phyloP scores from a whole-genome alignment of 1,140 invertebrate species.

The Teleopsis dalmanni region DNA sequence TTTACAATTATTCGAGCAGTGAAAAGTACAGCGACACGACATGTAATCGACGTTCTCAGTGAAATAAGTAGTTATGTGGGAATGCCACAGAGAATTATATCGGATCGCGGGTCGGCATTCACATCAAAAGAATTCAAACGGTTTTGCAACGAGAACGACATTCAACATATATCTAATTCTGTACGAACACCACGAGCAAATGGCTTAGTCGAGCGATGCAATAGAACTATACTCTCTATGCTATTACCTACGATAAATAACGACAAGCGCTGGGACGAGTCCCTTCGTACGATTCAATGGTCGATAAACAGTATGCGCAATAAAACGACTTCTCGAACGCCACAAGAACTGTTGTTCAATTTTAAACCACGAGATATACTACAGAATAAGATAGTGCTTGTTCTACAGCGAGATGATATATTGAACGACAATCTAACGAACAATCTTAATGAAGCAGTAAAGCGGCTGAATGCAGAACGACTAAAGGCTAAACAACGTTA shows the following conservation, averaged over 20 bases:
- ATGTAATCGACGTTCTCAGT: too few species aligned
- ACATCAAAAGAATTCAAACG: too few species aligned
- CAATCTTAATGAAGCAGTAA: background rate
- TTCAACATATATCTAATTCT: conserved; percentile 30
- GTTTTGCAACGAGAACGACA: too few species aligned
- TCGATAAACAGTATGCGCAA: conserved; percentile 4
- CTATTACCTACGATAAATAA: background rate
- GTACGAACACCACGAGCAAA: conserved; percentile 27
- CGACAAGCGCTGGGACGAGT: conserved; percentile 6
- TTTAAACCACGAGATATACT: conserved; percentile 11
- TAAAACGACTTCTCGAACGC: background rate
- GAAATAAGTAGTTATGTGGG: too few species aligned
- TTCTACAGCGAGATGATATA: background rate
- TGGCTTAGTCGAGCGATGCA: conserved; percentile 16
- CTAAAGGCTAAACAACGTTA: conserved; percentile 9
- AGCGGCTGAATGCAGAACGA: conserved; percentile 1
- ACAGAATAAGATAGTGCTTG: conserved; percentile 6
- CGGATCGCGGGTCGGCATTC: too few species aligned
- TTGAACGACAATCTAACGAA: background rate
- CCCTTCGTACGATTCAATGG: conserved; percentile 1
- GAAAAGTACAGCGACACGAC: too few species aligned
- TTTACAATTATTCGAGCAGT: too few species aligned
- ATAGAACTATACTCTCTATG: conserved; percentile 7
- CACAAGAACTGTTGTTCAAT: conserved; percentile 5
- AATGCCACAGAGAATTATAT: too few species aligned